phyloP scores from a whole-genome alignment of 2,113 vertebrate species.

The Saguinus imperator region DNA sequence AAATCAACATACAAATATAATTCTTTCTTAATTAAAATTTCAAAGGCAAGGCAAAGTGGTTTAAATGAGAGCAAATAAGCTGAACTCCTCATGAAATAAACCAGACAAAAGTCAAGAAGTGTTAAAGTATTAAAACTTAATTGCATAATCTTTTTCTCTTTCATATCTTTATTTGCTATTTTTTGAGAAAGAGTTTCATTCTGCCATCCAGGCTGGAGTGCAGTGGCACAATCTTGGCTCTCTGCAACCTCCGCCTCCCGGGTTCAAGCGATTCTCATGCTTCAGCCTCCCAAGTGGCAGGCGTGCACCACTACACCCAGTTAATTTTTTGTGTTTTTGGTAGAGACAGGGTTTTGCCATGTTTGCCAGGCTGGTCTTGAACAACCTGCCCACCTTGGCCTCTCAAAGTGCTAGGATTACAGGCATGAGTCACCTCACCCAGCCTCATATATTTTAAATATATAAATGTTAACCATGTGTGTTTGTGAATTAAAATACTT shows the following conservation, averaged over 20 bases:
- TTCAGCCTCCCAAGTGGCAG: too few relatives aligned
- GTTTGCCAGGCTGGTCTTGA: too few relatives aligned
- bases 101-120: background rate
- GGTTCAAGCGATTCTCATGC: too few relatives aligned
- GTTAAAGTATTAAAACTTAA: background rate
- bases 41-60: background rate
- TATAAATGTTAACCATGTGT: background rate
- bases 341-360: too few relatives aligned
- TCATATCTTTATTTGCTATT: background rate
- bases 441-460: background rate
- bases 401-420: too few relatives aligned
- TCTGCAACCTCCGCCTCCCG: too few relatives aligned
- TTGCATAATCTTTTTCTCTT: background rate
- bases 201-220: too few relatives aligned
- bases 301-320: accelerated
- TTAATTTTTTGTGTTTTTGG: too few relatives aligned
- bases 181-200: too few relatives aligned
- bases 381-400: too few relatives aligned
- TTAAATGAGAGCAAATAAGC: background rate
- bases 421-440: too few relatives aligned
- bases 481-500: background rate
- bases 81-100: background rate
- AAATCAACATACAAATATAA: background rate
- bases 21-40: background rate
- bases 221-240: too few relatives aligned